Evolutionary conservation across 2,797 vertebrate species (phyloP).

Genomic region (Decapterus maruadsi): DNA sequence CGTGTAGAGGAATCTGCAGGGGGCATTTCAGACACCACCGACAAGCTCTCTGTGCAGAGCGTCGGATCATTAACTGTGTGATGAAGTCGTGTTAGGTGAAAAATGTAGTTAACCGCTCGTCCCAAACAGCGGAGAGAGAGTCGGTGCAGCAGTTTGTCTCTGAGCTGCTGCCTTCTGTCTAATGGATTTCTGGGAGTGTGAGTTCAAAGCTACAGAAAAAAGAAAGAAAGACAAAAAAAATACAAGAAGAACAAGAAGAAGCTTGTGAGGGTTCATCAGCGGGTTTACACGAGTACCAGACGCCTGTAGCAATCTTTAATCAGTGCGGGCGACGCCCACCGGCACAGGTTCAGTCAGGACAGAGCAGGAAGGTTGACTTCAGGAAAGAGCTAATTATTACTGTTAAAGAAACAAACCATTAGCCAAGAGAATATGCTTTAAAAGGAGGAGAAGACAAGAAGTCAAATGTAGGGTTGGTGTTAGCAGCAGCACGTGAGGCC

Average conservation of each 20-base stretch:
- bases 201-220: conserved; percentile 50
- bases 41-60: conserved; percentile 11
- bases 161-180: conserved; percentile 40
- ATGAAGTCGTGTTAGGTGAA: conserved; percentile 34
- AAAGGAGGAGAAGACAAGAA: too few relatives aligned
- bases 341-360: conserved; percentile 19
- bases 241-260: conserved; percentile 11
- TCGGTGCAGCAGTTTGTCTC: conserved; percentile 38
- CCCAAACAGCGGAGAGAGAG: conserved; percentile 18
- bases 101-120: conserved; percentile 22
- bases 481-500: not conserved
- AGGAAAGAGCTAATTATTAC: conserved; percentile 1
- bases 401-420: not conserved
- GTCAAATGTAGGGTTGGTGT: not conserved
- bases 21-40: not conserved
- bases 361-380: not conserved
- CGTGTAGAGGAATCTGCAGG: not conserved
- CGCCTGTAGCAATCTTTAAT: conserved; percentile 40
- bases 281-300: conserved; percentile 20
- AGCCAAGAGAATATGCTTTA: not conserved
- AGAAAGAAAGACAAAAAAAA: conserved; percentile 1
- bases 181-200: conserved; percentile 36
- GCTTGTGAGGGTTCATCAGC: conserved; percentile 51
- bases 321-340: conserved; percentile 21
- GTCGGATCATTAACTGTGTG: conserved; percentile 20